Base-by-base conservation (phyloP, 2,888 invertebrate genomes). In the Chromoteleia sp. region DNA sequence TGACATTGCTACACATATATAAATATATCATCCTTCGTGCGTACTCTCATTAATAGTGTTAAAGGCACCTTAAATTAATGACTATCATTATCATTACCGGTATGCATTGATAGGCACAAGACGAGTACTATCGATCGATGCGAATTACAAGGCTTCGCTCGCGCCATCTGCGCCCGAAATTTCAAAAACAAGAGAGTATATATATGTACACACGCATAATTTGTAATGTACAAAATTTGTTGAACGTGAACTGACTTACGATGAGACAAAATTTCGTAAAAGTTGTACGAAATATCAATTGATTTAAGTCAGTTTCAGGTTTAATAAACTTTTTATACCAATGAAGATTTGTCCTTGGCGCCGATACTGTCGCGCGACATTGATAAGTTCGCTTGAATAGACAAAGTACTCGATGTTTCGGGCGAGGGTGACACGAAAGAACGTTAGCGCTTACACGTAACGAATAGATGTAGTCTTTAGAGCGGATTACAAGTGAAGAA, bases 21-120 rank as follows among this genome's bases (percentile, higher is more conserved):
- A 75, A 75, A 79, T 75, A 82, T 71, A 75, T 73, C 82, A 82
- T 79, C 79, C 65, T 75, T 82, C 81, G 68, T 73, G 56, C 73
- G 71, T 73, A 68, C 56, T 68, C 41, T 71, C 81, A 77, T 78
- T 73, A 54, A 61, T 78, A 81, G 67, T 41, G 17, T 68, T 75
- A 76, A 41, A 7, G 30, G 52, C 63, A 79, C 68, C 39, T 61
- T 73, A 63, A 76, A 80, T 45, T 76, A 79, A 61, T 73, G 73
- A 74, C 25, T 68, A 76, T 56, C 76, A 82, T 82, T 67, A 78
- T 77, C 80, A 80, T 83, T 80, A 83, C 45, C 54, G 63, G 58
- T 79, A 79, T 77, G 67, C 74, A 65, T 74, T 77, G 73, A 77
- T 80, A 83, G 79, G 83, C 77, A 80, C 74, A 77, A 77, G 58